Base-by-base conservation (phyloP, 2,888 invertebrate genomes). In the Ochropacha duplaris region DNA sequence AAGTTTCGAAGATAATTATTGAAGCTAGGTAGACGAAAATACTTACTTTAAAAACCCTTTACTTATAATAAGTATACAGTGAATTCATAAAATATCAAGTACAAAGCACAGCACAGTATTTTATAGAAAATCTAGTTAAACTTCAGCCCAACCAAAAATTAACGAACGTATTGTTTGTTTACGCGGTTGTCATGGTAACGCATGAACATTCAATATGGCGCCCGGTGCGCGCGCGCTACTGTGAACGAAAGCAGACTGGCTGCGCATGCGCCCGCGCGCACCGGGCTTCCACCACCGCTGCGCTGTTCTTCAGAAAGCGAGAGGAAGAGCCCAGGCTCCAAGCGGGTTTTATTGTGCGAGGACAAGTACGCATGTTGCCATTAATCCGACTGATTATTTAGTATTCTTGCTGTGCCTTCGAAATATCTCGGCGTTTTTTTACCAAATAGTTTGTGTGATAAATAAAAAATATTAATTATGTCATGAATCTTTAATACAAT, bases 101-200 rank as follows among this genome's bases (percentile, higher is more conserved):
- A 52, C 22, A 9, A 52, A 22, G 11, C 67, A 67, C 67, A 59
- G 55, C 62, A 67, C 65, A 31, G 12, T 31, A 11, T 26, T 50
- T 16, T n/a, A 50, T 50, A n/a, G 26, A 50, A 50, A 50, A 8
- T 51, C 28, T 24, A 26, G 16, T 26, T 52, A 16, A 52, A 31
- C 52, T 52, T 31, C 19, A 31, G 52, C 19, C 9, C 44, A 31
- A 52, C 19, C 28, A 50, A 52, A 24, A 31, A 34, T n/a, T 52
- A 31, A 31, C 19, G 28, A 52, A 19, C 67, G 44, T 44, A 44
- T 19, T 44, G 66, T 76, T 79, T 86, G 84, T 87, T 86, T 87
- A 88, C 88, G 82, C 87, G 83, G 92, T 91, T 77, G 90, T 88
- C 92, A 92, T 92, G 84, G 84, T 81, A 91, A 92, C 91, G 79